Evolutionary conservation across 2,888 invertebrate genomes (phyloP), one percentile per base, ranked within the genome.

Genomic region (Kryphioiulus occultus): DNA sequence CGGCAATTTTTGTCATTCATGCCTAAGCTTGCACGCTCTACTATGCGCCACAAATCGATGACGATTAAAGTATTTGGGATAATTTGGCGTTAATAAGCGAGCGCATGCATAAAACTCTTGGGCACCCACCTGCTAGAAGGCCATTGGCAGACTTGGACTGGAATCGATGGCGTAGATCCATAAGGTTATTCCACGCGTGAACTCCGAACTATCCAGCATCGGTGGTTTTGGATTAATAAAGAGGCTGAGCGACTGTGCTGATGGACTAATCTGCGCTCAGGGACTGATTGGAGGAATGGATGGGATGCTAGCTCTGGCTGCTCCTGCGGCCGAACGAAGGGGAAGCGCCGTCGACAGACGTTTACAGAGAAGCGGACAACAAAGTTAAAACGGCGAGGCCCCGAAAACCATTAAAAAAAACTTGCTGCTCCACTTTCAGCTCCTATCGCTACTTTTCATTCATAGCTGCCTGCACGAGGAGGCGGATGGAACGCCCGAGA

Each of bases 81-180:
- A n/a, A 26, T 68, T 68, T 68, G 68, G 26, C 12, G 68, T 26
- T 68, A 68, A 26, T 68, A 26, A 68, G 10, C 26, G 17, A 68
- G 10, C 26, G 17, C 22, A n/a, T n/a, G 59, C 59, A 68, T 68
- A 68, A 68, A 68, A 68, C 26, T 68, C 2, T n/a, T 12, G 26
- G 22, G 12, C 68, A 68, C 68, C 68, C 68, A 68, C 68, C 68
- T 68, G 68, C 68, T 68, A 68, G 5, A 26, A 68, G 26, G 68
- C 68, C 68, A 68, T 68, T 68, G 68, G 26, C 68, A 68, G 68
- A 10, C 68, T 68, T 26, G 26, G 68, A 10, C 68, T 68, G 68
- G 26, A 68, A 68, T 68, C 68, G 68, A 68, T 68, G 68, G 68
- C 68, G 68, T 68, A 68, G 68, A 68, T 68, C 68, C 68, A 68